Evolutionary conservation across 1,140 invertebrate genomes (phyloP).

Genomic region (Lerema accius): DNA sequence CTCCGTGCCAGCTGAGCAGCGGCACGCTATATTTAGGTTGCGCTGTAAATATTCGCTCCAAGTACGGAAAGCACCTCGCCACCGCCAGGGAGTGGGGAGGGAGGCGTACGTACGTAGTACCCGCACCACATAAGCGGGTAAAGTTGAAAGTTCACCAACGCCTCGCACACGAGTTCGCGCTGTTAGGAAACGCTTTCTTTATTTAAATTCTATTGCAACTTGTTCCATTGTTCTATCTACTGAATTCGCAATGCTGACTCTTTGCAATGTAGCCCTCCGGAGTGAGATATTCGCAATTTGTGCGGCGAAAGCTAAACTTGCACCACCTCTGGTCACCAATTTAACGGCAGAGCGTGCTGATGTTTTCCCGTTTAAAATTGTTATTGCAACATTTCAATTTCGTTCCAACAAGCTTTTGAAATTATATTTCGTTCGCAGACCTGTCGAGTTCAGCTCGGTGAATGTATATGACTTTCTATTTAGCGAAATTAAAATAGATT

Average conservation of each 20-base stretch:
- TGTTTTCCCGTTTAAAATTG: slow-evolving; percentile 30
- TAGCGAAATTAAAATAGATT: slow-evolving; percentile 66
- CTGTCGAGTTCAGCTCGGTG: slow-evolving; percentile 32
- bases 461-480: slow-evolving; percentile 53
- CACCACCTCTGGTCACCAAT: slow-evolving; percentile 19
- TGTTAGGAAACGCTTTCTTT: slow-evolving; percentile 77
- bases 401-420: slow-evolving; percentile 45
- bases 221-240: slow-evolving; percentile 65
- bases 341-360: slow-evolving; percentile 13
- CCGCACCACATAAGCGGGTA: slow-evolving; percentile 65
- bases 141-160: slow-evolving; percentile 81
- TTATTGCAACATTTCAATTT: slow-evolving; percentile 55
- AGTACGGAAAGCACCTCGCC: slow-evolving; percentile 67
- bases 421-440: slow-evolving; percentile 43
- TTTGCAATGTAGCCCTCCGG: slow-evolving; percentile 50
- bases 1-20: slow-evolving; percentile 77
- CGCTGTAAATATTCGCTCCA: slow-evolving; percentile 80
- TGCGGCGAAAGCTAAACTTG: slow-evolving; percentile 24
- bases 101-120: slow-evolving; percentile 45
- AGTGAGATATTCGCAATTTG: slow-evolving; percentile 28
- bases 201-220: slow-evolving; percentile 79
- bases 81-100: slow-evolving; percentile 37
- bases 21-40: slow-evolving; percentile 81
- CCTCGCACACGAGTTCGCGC: slow-evolving; percentile 69
- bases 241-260: slow-evolving; percentile 64